Base-by-base conservation (phyloP, 2,797 vertebrate genomes). In the Caiman crocodilus region DNA sequence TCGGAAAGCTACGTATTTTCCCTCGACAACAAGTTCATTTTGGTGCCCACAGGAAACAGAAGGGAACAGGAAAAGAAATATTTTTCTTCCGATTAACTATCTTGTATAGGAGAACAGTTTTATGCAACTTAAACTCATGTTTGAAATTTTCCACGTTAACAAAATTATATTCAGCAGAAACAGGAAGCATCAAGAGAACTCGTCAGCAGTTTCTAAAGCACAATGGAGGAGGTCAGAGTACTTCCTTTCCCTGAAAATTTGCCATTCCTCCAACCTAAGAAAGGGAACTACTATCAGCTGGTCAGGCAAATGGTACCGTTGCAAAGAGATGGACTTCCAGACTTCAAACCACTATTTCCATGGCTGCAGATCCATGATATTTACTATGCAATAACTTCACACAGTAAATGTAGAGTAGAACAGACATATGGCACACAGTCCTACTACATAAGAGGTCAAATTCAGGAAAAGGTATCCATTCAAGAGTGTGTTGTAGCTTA, bases 121-220 rank as follows among this genome's bases (percentile, higher is more conserved):
- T 84, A 92, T 96, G 93, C 76, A 95, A 85, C 86, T 96, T 91
- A 90, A 50, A 91, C 93, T 96, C 17, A 84, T 95, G 94, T 95
- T 82, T 67, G 89, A 93, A 95, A 42, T 69, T 59, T 94, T 90
- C 84, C 0, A 50, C 2, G 0, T 73, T 83, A 93, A 87, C 75
- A 84, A 96, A 84, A 91, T 76, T 64, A 76, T 94, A 85, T 73
- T 87, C 90, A 94, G 85, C 92, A 95, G 93, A 95, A 96, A 96
- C 90, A 95, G 95, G 92, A 95, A 96, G 95, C 65, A 91, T 91
- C 76, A 76, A 82, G 78, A 93, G 90, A 71, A 82, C 21, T 60
- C 1, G 7, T 97, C 96, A 96, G 96, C 96, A 96, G 59, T 28
- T 96, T 97, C 94, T 88, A 35, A 50, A 86, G 80, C 90, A 81